Percentiles rank a stretch among this genome's conserved stretches.
Conservation (phyloP, 2,888 invertebrate genomes). For the Rotaria sp. region DNA sequence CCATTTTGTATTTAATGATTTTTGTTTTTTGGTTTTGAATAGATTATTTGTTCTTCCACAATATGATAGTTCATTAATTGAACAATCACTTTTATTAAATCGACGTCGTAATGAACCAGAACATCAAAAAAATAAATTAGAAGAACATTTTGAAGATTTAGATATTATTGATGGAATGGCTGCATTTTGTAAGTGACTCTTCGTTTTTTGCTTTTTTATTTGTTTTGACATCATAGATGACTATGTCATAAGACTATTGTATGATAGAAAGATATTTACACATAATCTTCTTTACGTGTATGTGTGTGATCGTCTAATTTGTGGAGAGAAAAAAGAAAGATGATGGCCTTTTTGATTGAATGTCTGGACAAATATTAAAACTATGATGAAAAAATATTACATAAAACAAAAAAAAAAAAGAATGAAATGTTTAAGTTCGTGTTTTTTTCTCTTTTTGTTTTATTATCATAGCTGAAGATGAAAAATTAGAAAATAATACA, state of each 20-base stretch:
- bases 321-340: constrained; percentile 42
- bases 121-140: constrained; percentile 41
- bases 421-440: not conserved
- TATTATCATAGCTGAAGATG: constrained; percentile 36
- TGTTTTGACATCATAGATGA: not conserved
- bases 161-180: constrained; percentile 41
- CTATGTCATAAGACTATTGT: constrained; percentile 31
- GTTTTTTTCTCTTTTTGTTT: not conserved
- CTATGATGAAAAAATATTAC: not conserved
- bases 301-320: constrained; percentile 44
- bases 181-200: constrained; percentile 44
- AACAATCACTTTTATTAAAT: constrained; percentile 91
- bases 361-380: constrained; percentile 2
- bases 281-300: constrained; percentile 42
- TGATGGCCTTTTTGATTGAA: constrained; percentile 21
- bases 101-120: constrained; percentile 75
- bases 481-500: constrained; percentile 42
- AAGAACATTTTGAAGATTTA: constrained; percentile 41
- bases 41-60: constrained; percentile 79
- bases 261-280: constrained; percentile 43
- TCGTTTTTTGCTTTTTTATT: not conserved
- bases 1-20: no score
- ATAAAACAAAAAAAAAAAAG: not conserved
- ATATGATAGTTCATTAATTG: constrained; percentile 82
- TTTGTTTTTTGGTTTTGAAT: not conserved